These are phyloP conservation scores for Fabriciana adippe DNA, from an alignment of 2,888 invertebrate species.

Conservation along the genomic window DNA sequence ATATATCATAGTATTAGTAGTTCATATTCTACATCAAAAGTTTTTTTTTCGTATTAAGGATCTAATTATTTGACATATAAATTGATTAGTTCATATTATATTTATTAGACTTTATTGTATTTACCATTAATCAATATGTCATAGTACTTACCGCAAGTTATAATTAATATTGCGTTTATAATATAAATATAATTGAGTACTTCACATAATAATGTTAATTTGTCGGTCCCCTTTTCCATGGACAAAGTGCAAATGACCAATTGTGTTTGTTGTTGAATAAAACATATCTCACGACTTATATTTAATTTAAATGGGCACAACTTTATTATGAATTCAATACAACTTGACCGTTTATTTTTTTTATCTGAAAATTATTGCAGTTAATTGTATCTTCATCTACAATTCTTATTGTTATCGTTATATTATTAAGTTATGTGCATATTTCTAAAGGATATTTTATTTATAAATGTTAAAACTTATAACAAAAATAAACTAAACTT, in stretches of 20 bases:
- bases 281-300: conserved; percentile 29
- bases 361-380: conserved; percentile 26
- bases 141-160: too few species aligned
- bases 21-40: too few species aligned
- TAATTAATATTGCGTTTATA: background rate
- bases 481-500: too few species aligned
- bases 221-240: conserved; percentile 29
- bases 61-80: too few species aligned
- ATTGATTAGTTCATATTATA: too few species aligned
- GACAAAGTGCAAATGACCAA: conserved; percentile 35
- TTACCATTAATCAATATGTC: too few species aligned
- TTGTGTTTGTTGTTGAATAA: conserved; percentile 34
- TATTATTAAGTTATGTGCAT: background rate
- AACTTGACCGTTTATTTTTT: conserved; percentile 19
- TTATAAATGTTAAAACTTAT: too few species aligned
- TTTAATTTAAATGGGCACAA: conserved; percentile 34
- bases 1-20: too few species aligned
- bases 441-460: background rate
- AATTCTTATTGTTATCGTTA: conserved; percentile 22
- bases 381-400: conserved; percentile 25
- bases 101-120: too few species aligned
- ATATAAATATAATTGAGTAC: conserved; percentile 7
- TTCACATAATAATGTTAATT: conserved; percentile 33
- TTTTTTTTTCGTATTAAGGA: too few species aligned
- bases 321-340: conserved; percentile 31